Evolutionary conservation across 2,797 vertebrate species (phyloP).

Genomic region (Leptodactylus fallax): DNA sequence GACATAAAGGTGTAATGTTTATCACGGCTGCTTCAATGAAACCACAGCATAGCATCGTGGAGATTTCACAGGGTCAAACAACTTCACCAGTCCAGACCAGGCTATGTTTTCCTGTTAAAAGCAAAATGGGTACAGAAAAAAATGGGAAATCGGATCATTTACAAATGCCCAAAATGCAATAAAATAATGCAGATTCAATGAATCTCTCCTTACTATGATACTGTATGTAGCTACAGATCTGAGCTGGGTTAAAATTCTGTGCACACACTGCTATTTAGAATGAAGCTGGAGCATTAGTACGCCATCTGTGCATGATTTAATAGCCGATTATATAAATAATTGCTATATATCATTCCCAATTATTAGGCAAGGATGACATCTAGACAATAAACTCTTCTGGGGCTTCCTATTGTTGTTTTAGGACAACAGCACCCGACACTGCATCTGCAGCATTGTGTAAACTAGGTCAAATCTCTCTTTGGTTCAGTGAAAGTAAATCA

Average conservation of each 20-base stretch:
- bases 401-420: slow-evolving; percentile 18
- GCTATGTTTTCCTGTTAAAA: slow-evolving; percentile 76
- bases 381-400: background rate
- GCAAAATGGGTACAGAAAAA: slow-evolving; percentile 40
- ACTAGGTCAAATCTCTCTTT: slow-evolving; percentile 53
- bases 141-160: background rate
- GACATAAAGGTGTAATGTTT: background rate
- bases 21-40: slow-evolving; percentile 75
- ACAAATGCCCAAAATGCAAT: background rate
- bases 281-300: background rate
- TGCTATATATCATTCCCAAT: background rate
- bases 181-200: background rate
- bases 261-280: background rate
- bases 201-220: background rate
- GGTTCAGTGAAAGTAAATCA: slow-evolving; percentile 67
- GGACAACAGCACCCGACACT: slow-evolving; percentile 27
- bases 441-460: slow-evolving; percentile 54
- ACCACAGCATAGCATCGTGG: slow-evolving; percentile 81
- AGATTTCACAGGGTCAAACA: slow-evolving; percentile 84
- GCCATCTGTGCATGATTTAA: slow-evolving; percentile 9
- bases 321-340: background rate
- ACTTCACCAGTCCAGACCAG: slow-evolving; percentile 81
- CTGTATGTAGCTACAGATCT: background rate
- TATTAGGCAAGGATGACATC: slow-evolving; percentile 1
- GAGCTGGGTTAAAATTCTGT: background rate